Base-by-base conservation (phyloP, 2,113 vertebrate species). In the Cinclus mexicanus region DNA sequence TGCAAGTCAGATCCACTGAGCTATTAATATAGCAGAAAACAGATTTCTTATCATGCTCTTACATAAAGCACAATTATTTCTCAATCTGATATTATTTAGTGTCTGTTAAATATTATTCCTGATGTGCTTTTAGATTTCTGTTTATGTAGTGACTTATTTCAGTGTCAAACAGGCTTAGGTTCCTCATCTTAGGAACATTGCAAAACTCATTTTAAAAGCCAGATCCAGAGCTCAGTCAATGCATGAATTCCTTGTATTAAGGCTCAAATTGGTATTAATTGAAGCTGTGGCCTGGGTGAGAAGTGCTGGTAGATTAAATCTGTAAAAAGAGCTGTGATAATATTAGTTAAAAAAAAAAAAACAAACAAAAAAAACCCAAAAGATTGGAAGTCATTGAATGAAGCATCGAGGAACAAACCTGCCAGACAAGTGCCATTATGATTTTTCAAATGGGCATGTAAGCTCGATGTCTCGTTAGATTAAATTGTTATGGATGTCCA, bases 381-480 rank as follows among this genome's bases (percentile, higher is more conserved):
- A 92, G 56, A 86, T 70, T 77, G 60, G 23, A 86, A 92, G 44
- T 78, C 53, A 10, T 31, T 81, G 93, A 89, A 69, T 61, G 88
- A 90, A 92, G 44, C 80, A 68, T 64, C 2, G 16, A 92, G 89
- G 77, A 92, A 39, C 80, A 93, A 92, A 94, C 92, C 83, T 95
- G 91, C 89, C 96, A 92, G 91, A 90, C 71, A 94, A 95, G 72
- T 89, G 86, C 91, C 69, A 44, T 94, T 96, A 89, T 78, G 76
- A 82, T 92, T 93, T 92, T 96, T 92, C 84, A 94, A 97, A 94
- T 94, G 77, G 72, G 59, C 83, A 72, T 91, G 90, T 92, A 90
- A 92, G 85, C 86, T 93, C 14, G 6, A 83, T 93, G 79, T 96
- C 85, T 93, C 23, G 37, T 96, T 96, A 93, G 72, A 87, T 86